Base-by-base conservation (phyloP, 2,888 invertebrate genomes). In the Latheticus oryzae region DNA sequence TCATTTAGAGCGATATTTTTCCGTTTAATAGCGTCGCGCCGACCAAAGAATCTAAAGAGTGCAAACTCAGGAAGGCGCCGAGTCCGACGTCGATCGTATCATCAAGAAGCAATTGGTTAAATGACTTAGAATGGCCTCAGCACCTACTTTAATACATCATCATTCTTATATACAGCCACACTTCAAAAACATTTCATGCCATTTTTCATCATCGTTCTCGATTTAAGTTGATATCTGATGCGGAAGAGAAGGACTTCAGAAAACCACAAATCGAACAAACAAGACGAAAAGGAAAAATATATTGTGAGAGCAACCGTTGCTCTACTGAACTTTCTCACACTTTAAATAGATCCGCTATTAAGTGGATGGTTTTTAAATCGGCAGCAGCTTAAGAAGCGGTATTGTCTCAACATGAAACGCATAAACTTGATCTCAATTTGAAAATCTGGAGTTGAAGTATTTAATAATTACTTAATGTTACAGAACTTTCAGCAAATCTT, bases 21-120 rank as follows among this genome's bases (percentile, higher is more conserved):
- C 28, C 26, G 24, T 40, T 52, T 52, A 52, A 52, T 42, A 30
- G 51, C 32, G 40, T 21, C 38, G 19, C 7, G 48, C 26, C 35
- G 48, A 35, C 48, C 24, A 21, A 23, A 30, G 33, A 21, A 21
- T 28, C 37, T 26, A 38, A 40, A 12, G 38, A 51, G 38, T 51
- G 51, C 51, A 51, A 40, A 51, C 38, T 51, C 51, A 51, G 54
- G 54, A 54, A 54, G 54, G 54, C 54, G 54, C 54, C 54, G 28
- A 45, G 40, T 42, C 38, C 21, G 21, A 24, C 54, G 54, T 54
- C 54, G 54, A 45, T 47, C 38, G 16, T 33, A 50, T 56, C 56
- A 56, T 51, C 56, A 56, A 56, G 51, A 58, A 58, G 43, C 58
- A 52, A 58, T 58, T 58, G 58, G 52, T 58, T 58, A 58, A 58